These are phyloP conservation scores for Pachyseris speciosa DNA, from an alignment of 64 coral and sea anemone species.

Conservation along the genomic window DNA sequence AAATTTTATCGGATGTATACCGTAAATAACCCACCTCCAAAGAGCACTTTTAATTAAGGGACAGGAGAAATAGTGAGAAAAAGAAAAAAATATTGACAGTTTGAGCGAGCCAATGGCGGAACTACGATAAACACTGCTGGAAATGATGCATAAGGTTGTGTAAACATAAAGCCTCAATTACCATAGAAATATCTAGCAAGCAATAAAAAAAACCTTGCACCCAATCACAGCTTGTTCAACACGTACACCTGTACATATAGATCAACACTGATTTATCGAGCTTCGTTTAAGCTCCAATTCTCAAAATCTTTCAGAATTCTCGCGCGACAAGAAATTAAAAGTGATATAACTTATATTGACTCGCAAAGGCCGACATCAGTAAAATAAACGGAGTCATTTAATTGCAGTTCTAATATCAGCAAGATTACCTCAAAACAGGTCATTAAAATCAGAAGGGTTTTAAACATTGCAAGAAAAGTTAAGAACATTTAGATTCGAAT, in stretches of 20 bases:
- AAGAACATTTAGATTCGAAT: no score
- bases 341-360: neutral
- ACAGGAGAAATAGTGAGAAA: no score
- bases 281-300: no score
- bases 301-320: no score
- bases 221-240: no score
- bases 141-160: neutral
- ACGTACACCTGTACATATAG: no score
- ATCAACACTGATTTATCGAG: no score
- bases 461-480: neutral
- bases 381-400: neutral
- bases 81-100: neutral
- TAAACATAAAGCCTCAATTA: neutral
- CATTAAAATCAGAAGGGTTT: neutral
- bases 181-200: neutral
- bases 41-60: no score
- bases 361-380: neutral
- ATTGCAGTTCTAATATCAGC: neutral
- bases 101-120: neutral
- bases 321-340: no score
- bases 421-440: slow-evolving; percentile 5
- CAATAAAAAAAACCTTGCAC: neutral
- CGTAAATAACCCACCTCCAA: no score
- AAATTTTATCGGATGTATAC: no score
- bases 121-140: neutral